Conservation (phyloP, 2,113 vertebrate species). For the Serinus canaria region DNA sequence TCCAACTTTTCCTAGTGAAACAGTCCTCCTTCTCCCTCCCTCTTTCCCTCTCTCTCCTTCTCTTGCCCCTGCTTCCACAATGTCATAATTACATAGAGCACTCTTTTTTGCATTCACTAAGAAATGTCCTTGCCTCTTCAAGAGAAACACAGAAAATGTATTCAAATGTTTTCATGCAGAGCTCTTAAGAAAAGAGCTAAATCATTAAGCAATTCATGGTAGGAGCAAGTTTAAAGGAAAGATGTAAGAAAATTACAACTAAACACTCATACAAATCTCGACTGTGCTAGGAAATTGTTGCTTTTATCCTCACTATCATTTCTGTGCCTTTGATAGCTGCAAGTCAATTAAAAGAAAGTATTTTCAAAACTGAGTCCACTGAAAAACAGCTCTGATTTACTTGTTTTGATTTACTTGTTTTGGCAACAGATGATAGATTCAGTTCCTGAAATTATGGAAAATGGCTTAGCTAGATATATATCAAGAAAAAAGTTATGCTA, state of each 20-base stretch:
- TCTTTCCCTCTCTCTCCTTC: background rate
- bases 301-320: constrained; percentile 39
- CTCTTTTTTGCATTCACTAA: background rate
- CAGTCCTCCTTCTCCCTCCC: background rate
- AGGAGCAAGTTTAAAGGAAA: constrained; percentile 23
- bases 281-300: constrained; percentile 3
- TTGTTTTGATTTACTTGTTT: constrained; percentile 47
- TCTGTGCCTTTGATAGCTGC: constrained; percentile 16
- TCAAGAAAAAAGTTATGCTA: background rate
- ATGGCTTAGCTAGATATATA: constrained; percentile 5
- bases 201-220: constrained; percentile 39
- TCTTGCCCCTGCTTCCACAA: background rate
- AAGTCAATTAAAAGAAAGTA: constrained; percentile 51
- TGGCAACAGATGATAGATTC: background rate
- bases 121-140: constrained; percentile 26
- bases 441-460: background rate
- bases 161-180: constrained; percentile 5
- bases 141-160: background rate
- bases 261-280: background rate
- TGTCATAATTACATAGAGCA: background rate
- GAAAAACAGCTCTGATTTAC: constrained; percentile 19
- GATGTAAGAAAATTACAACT: constrained; percentile 10
- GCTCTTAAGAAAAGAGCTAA: constrained; percentile 37
- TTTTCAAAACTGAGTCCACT: constrained; percentile 44
- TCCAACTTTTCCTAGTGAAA: background rate